Conservation (phyloP, 2,888 invertebrate genomes). For the Drosophila nr. perissopoda region DNA sequence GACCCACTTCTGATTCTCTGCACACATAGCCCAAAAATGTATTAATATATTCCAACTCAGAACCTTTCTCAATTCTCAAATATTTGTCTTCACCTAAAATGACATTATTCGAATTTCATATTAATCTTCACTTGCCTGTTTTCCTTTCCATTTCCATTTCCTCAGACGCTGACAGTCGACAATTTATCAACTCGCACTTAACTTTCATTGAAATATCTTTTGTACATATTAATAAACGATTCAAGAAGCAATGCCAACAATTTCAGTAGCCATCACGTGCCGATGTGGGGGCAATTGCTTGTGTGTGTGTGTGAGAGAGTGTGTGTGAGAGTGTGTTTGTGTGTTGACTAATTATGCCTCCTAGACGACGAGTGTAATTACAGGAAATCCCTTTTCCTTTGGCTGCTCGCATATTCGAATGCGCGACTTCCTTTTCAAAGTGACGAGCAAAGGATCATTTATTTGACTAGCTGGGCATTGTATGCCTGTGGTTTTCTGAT, state of each 20-base stretch:
- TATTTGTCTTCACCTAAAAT: background rate
- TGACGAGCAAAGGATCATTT: constrained; percentile 58
- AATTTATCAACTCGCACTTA: constrained; percentile 59
- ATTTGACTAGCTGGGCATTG: constrained; percentile 25
- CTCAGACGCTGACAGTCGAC: constrained; percentile 12
- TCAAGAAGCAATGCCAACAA: constrained; percentile 40
- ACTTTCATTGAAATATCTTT: constrained; percentile 36
- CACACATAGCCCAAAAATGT: background rate
- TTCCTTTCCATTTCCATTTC: constrained; percentile 1
- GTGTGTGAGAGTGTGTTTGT: background rate
- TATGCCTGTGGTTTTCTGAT: constrained; percentile 26
- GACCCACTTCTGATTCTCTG: background rate
- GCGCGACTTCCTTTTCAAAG: constrained; percentile 56
- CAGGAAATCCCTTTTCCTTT: constrained; percentile 77
- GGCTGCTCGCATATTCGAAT: constrained; percentile 33
- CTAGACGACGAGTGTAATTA: constrained; percentile 56
- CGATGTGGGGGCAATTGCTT: background rate
- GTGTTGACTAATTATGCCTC: constrained; percentile 59
- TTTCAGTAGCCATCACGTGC: constrained; percentile 55
- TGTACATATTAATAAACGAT: constrained; percentile 59
- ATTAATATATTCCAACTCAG: background rate
- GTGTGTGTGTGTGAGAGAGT: background rate
- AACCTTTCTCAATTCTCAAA: background rate
- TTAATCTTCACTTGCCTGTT: background rate
- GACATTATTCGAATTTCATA: constrained; percentile 12